phyloP scores from a whole-genome alignment of 2,888 invertebrate species.

The Orthosia gracilis region DNA sequence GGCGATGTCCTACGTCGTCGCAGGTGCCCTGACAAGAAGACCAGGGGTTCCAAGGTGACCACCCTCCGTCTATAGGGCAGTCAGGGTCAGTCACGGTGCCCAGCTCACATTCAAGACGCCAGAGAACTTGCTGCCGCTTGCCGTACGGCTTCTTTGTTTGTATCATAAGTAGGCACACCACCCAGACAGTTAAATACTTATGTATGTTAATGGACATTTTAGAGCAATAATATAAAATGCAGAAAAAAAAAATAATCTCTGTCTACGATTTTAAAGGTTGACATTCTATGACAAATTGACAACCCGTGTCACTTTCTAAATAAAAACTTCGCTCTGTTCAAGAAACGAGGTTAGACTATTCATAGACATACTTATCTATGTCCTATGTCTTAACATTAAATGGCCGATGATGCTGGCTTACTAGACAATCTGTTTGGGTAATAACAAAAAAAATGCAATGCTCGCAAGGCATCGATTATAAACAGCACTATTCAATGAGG shows the following conservation, averaged over 20 bases:
- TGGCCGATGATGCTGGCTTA: no score
- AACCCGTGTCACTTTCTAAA: no score
- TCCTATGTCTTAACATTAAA: no score
- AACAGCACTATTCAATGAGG: no score
- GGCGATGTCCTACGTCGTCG: conserved; percentile 84
- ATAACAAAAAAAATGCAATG: no score
- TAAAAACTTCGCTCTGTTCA: no score
- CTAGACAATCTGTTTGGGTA: no score
- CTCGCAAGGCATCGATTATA: no score
- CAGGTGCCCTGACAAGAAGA: conserved; percentile 86
- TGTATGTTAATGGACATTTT: conserved; percentile 47
- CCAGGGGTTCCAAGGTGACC: conserved; percentile 89
- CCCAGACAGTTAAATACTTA: conserved; percentile 51
- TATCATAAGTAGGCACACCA: conserved; percentile 47
- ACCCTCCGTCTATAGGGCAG: conserved; percentile 88
- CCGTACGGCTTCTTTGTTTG: conserved; percentile 76
- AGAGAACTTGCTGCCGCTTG: conserved; percentile 79
- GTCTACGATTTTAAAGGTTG: neutral
- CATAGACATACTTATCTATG: no score
- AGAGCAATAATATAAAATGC: neutral
- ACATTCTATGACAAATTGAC: conserved; percentile 33
- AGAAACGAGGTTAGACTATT: no score
- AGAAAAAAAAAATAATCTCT: neutral
- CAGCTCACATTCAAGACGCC: conserved; percentile 86
- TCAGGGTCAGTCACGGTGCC: conserved; percentile 81